phyloP scores from a whole-genome alignment of 2,888 invertebrate species.

The Siphlonurus alternatus region DNA sequence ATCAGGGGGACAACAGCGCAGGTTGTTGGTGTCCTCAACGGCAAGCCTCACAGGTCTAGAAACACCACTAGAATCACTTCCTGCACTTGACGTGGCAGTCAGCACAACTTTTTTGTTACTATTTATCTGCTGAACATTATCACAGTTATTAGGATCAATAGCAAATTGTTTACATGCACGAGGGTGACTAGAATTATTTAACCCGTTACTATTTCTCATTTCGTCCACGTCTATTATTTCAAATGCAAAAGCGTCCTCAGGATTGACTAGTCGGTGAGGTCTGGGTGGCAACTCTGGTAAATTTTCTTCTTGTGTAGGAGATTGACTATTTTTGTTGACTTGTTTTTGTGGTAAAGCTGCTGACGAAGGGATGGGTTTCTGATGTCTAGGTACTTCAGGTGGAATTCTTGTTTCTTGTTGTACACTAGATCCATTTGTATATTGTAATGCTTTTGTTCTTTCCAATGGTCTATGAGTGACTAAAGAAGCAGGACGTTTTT shows the following conservation, averaged over 20 bases:
- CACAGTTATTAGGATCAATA: slow-evolving; percentile 5
- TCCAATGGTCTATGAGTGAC: slow-evolving; percentile 53
- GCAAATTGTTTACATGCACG: background rate
- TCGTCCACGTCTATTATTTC: slow-evolving; percentile 75
- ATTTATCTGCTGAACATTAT: background rate
- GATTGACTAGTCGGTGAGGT: slow-evolving; percentile 24
- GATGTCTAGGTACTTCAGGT: slow-evolving; percentile 47
- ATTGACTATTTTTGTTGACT: background rate
- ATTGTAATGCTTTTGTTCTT: slow-evolving; percentile 36
- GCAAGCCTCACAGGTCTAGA: background rate
- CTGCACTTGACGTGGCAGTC: background rate
- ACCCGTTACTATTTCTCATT: slow-evolving; percentile 20
- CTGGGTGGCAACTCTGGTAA: slow-evolving; percentile 19
- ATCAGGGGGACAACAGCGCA: slow-evolving; percentile 2
- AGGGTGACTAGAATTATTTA: background rate
- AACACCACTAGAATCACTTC: background rate
- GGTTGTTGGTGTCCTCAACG: background rate
- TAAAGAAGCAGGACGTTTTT: slow-evolving; percentile 19
- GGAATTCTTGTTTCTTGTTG: slow-evolving; percentile 28
- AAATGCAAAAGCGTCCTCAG: slow-evolving; percentile 66
- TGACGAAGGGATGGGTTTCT: slow-evolving; percentile 37
- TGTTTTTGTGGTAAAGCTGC: slow-evolving; percentile 1
- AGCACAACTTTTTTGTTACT: background rate
- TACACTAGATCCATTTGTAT: slow-evolving; percentile 15
- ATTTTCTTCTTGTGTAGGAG: background rate